Percentiles rank a stretch among this genome's conserved stretches.
Conservation (phyloP, 2,888 invertebrate species). For the Tipula lateralis region DNA sequence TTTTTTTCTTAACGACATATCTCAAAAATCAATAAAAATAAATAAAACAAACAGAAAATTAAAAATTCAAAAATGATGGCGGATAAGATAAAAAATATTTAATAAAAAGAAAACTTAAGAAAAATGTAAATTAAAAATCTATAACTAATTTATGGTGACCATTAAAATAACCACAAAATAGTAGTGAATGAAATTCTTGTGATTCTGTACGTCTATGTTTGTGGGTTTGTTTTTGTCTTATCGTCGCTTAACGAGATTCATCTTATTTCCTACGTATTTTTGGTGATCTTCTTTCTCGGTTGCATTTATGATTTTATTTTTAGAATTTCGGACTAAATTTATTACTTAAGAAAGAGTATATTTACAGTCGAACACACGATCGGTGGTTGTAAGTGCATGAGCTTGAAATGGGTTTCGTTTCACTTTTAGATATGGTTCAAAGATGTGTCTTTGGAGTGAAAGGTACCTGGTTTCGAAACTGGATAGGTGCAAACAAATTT, state of each 20-base stretch:
- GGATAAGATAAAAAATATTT: background rate
- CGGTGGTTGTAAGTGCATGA: no score
- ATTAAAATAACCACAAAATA: background rate
- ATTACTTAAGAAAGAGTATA: background rate
- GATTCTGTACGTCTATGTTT: background rate
- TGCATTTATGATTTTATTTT: background rate
- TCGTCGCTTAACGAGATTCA: background rate
- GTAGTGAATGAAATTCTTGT: background rate
- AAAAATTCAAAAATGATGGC: constrained; percentile 1
- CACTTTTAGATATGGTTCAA: no score
- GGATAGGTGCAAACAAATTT: no score
- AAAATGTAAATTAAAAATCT: background rate
- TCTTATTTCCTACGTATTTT: background rate
- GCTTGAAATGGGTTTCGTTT: no score
- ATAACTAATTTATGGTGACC: background rate
- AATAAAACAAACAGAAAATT: constrained; percentile 11
- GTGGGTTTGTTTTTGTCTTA: background rate
- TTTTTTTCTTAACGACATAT: background rate
- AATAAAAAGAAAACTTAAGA: background rate
- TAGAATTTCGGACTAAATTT: background rate
- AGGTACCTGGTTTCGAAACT: no score
- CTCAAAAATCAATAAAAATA: constrained; percentile 24
- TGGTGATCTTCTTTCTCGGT: background rate
- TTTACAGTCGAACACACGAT: no score
- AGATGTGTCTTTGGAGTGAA: no score